Percentiles rank a stretch among this genome's conserved stretches.
Conservation (phyloP, 2,113 vertebrate species). For the Felis chaus region DNA sequence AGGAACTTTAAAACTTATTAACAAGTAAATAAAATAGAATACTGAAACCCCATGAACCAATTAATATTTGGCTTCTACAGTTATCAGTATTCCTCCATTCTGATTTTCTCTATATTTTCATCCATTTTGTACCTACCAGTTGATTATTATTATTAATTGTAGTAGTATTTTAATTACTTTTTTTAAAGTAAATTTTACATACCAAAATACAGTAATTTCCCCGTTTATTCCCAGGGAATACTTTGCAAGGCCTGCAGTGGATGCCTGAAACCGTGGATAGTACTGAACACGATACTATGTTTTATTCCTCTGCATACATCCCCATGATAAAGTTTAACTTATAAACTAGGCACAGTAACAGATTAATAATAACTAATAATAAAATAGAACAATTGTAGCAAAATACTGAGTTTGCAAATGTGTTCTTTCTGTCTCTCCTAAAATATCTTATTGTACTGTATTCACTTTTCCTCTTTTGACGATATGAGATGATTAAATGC, state of each 20-base stretch:
- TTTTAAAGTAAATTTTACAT: not conserved
- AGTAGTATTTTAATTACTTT: not conserved
- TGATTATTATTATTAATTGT: not conserved
- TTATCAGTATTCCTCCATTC: not conserved
- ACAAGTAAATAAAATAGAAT: not conserved
- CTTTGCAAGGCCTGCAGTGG: not conserved
- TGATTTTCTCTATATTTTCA: not conserved
- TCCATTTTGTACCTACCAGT: not conserved
- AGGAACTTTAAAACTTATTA: not conserved
- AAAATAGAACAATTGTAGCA: not conserved
- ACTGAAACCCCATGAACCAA: not conserved
- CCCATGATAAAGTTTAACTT: not conserved
- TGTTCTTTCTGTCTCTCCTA: not conserved
- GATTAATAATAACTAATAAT: not conserved
- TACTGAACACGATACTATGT: not conserved
- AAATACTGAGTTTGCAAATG: not conserved
- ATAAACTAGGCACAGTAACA: not conserved
- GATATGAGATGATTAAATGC: not conserved
- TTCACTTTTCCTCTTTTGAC: not conserved
- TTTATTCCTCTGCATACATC: not conserved
- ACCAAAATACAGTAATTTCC: not conserved
- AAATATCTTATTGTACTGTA: not conserved
- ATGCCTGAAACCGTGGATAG: not conserved
- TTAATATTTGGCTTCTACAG: not conserved
- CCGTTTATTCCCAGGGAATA: not conserved